Evolutionary conservation across 2,888 invertebrate species (phyloP), one percentile per base, ranked within the genome.

Genomic region (Phaedon cochleariae): DNA sequence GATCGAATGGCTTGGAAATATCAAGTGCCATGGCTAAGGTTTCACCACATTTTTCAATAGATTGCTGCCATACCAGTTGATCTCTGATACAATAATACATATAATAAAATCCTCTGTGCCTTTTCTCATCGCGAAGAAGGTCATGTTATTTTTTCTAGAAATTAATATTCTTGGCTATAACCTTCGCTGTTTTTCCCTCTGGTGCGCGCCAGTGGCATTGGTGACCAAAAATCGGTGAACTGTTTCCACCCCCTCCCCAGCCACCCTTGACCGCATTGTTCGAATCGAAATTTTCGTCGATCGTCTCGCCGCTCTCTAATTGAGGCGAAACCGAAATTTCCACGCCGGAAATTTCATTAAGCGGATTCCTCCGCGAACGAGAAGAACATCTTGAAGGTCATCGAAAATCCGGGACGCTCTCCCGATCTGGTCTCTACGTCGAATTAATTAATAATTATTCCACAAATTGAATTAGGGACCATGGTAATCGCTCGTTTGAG

Each of bases 381-480:
- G 21, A 18, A 21, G 59, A 61, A 49, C 66, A 66, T 66, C 66
- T 62, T 62, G 59, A 66, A 66, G 61, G 66, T 66, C 66, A 66
- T 66, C 62, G 52, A 66, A 62, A 55, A 41, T 41, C 41, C 41
- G 41, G 15, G 41, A n/a, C 1, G 41, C 41, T 41, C 12, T 12
- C 41, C 41, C 41, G n/a, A n/a, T 10, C 6, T 9, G 41, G 41
- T 41, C 41, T 41, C 41, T 59, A 48, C 49, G 62, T 62, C 55
- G 31, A 65, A 65, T 59, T 62, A 65, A 65, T 65, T 62, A 62
- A 62, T 66, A 59, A 59, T 62, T 66, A 66, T 66, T 59, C 62
- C 37, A 51, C 69, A 71, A 73, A 74, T 72, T 72, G 67, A 68
- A 72, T 73, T 72, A 67, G 62, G 4, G 65, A 66, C 65, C 68